Evolutionary conservation across 2,888 invertebrate genomes (phyloP), one percentile per base, ranked within the genome.

Genomic region (Heliconius cydno): DNA sequence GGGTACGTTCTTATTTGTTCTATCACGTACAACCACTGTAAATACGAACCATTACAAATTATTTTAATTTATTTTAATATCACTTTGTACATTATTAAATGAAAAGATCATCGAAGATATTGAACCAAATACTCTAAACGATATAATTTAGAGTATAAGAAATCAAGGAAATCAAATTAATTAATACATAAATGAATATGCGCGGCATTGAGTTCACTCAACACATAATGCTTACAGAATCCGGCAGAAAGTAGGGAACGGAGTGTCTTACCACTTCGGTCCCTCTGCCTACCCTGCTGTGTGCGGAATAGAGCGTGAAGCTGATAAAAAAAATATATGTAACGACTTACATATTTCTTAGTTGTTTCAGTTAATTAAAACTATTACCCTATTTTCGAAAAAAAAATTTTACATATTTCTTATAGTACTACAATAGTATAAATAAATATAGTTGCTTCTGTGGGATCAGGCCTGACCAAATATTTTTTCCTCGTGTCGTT

Each of bases 401-500:
- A 28, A 46, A 52, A 22, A n/a, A 30, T 57, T 52, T 13, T 9
- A 63, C 0, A 38, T 15, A 25, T 60, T 41, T 60, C 5, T 19
- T 74, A 38, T 38, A 25, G 3, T 15, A 41, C 34, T 38, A 38
- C 30, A 41, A 57, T 73, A 38, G 28, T 28, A 28, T 28, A 67
- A 15, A 6, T 67, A 72, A 73, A 41, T 60, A 30, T 30, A 60
- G 68, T 28, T 38, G 74, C 74, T 41, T 34, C 38, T 68, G 60
- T 73, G 67, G 70, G 74, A 79, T 68, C 68, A 78, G 38, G 60
- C 60, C 74, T 75, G 46, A 67, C 87, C 87, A 88, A 90, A 91
- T 88, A 87, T 90, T 90, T 92, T 92, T 90, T 85, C 82, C 86
- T 86, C 86, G 86, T 85, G 85, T 85, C 85, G 85, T 60, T 65